Percentiles rank a stretch among this genome's conserved stretches.
These are phyloP conservation scores for Mythimna impura DNA, from an alignment of 2,888 invertebrate species.

Conservation along the genomic window DNA sequence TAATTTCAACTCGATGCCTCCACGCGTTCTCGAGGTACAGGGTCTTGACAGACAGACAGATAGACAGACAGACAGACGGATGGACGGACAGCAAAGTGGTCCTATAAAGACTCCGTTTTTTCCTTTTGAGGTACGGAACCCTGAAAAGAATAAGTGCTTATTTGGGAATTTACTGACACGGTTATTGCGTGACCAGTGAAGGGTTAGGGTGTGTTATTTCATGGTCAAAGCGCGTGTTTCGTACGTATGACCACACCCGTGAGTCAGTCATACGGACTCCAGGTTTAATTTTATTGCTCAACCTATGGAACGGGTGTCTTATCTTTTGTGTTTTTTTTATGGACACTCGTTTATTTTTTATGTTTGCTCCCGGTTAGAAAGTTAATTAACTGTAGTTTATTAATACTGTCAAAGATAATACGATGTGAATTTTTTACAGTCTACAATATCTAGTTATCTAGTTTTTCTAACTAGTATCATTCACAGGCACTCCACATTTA, in stretches of 20 bases:
- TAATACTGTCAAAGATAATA: not conserved
- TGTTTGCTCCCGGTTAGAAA: constrained; percentile 25
- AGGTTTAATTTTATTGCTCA: constrained; percentile 52
- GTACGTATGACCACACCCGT: constrained; percentile 62
- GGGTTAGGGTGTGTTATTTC: constrained; percentile 71
- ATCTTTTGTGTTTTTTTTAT: constrained; percentile 44
- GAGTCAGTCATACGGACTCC: constrained; percentile 36
- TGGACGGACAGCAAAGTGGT: no score
- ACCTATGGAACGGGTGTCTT: constrained; percentile 36
- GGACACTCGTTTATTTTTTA: constrained; percentile 45
- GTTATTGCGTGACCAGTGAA: constrained; percentile 65
- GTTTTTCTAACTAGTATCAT: not conserved
- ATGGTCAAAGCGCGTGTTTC: constrained; percentile 66
- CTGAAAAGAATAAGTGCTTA: no score
- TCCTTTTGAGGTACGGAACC: no score
- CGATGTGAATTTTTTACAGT: not conserved
- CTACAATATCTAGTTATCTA: not conserved
- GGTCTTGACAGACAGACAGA: no score
- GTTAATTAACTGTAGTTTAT: constrained; percentile 14
- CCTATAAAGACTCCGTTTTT: no score
- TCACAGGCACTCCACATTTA: constrained; percentile 49
- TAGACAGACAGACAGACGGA: no score
- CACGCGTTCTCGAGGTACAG: no score
- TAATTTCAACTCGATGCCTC: no score
- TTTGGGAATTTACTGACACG: constrained; percentile 57